Percentiles rank a stretch among this genome's conserved stretches.
phyloP scores from a whole-genome alignment of 2,888 invertebrate species.

The Thereva unica region DNA sequence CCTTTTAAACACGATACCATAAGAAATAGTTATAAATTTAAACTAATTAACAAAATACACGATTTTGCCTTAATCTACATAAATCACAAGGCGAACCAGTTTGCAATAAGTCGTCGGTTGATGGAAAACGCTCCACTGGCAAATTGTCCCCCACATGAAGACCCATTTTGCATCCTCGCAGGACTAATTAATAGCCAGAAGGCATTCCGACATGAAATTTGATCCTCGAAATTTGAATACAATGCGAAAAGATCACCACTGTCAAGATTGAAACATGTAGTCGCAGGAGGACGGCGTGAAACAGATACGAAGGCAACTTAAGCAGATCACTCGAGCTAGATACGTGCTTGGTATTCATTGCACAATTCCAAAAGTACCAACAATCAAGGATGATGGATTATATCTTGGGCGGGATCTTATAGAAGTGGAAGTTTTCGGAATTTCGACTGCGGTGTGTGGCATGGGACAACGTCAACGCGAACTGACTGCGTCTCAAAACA shows the following conservation, averaged over 20 bases:
- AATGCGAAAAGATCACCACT: background rate
- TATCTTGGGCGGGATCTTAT: slow-evolving; percentile 33
- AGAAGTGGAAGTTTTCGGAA: slow-evolving; percentile 24
- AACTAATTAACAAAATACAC: too few species aligned
- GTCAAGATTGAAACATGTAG: background rate
- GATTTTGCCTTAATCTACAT: too few species aligned
- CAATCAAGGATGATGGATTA: slow-evolving; percentile 36
- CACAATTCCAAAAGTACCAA: slow-evolving; percentile 30
- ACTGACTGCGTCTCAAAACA: background rate
- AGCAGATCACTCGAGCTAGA: slow-evolving; percentile 15
- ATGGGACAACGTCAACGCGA: slow-evolving; percentile 2
- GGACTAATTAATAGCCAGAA: slow-evolving; percentile 4
- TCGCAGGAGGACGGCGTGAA: background rate
- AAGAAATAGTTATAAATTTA: too few species aligned
- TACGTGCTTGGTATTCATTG: slow-evolving; percentile 33
- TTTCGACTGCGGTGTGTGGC: slow-evolving; percentile 20
- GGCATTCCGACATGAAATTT: background rate
- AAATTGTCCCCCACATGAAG: slow-evolving; percentile 1
- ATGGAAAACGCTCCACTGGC: background rate
- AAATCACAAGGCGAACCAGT: too few species aligned
- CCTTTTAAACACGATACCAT: too few species aligned
- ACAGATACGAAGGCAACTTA: background rate
- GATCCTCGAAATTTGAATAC: slow-evolving; percentile 11
- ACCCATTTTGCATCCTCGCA: background rate
- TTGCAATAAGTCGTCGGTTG: background rate